These are phyloP conservation scores for Ctenosaura bakeri DNA, from an alignment of 2,797 vertebrate genomes.

Conservation along the genomic window DNA sequence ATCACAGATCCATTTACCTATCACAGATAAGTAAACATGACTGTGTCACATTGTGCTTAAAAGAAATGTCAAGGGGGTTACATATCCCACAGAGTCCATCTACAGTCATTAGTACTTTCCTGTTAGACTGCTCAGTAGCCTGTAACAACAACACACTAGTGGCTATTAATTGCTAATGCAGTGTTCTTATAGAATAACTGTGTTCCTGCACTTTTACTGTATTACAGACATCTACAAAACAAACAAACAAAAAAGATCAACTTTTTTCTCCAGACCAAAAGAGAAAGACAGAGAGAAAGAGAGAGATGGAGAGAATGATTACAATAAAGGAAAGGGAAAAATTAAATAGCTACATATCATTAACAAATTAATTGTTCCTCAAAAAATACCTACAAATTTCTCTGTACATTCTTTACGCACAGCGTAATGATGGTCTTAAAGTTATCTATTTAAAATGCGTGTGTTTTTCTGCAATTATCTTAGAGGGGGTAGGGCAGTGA, in stretches of 20 bases:
- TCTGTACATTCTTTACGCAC: conserved; percentile 99
- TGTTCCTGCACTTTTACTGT: conserved; percentile 98
- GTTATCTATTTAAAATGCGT: conserved; percentile 94
- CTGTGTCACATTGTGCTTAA: conserved; percentile 76
- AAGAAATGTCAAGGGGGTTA: conserved; percentile 77
- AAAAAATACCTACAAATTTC: conserved; percentile 99
- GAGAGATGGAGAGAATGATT: conserved; percentile 85
- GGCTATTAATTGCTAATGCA: conserved; percentile 90
- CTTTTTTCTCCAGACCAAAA: conserved; percentile 89
- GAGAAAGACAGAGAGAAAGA: conserved; percentile 66
- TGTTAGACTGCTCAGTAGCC: conserved; percentile 87
- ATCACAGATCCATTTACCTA: conserved; percentile 80
- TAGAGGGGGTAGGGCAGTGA: conserved; percentile 92
- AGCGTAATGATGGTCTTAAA: conserved; percentile 99
- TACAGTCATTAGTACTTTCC: conserved; percentile 79
- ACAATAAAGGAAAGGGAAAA: conserved; percentile 95
- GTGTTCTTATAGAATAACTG: conserved; percentile 93
- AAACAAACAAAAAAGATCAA: conserved; percentile 92
- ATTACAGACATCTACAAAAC: conserved; percentile 88
- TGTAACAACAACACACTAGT: conserved; percentile 91
- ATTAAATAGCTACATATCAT: conserved; percentile 99
- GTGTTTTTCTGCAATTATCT: conserved; percentile 86
- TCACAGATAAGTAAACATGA: conserved; percentile 89
- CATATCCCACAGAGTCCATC: conserved; percentile 82
- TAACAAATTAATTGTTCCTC: conserved; percentile 99